Evolutionary conservation across 2,797 vertebrate genomes (phyloP), one percentile per base, ranked within the genome.

Genomic region (Valencia hispanica): DNA sequence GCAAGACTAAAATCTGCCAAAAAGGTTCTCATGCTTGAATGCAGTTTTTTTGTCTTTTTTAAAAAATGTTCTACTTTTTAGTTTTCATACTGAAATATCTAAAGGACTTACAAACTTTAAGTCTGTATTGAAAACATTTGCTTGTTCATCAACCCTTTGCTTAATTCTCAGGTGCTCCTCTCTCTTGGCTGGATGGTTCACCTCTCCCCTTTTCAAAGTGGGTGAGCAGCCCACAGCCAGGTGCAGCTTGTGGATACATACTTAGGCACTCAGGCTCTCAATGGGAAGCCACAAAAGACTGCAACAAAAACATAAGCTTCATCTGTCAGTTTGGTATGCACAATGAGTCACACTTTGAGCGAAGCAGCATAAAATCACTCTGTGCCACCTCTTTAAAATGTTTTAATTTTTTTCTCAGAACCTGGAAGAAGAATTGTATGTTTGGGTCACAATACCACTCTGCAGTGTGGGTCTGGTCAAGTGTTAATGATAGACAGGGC

Each of bases 301-400:
- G 97, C 86, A 89, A 81, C 15, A 93, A 93, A 88, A 89, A 91
- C 59, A 92, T 94, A 0, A 53, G 80, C 85, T 98, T 97, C 68
- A 89, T 97, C 89, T 98, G 97, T 0, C 89, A 98, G 91, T 97
- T 96, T 87, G 96, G 97, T 97, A 91, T 89, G 95, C 83, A n/a
- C 65, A 68, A 48, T 34, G 20, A 57, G 22, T 3, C 3, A 18
- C 1, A 48, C 32, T n/a, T 2, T 22, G 2, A 34, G 18, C 9
- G 43, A 41, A 70, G 14, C 6, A 6, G 0, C n/a, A n/a, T 1
- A 34, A 17, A 77, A 65, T 48, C 8, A 12, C 11, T n/a, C 11
- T 48, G 0, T 51, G 17, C 61, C 0, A 45, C 27, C 11, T 25
- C 41, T 66, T 53, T 74, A 3, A 55, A 3, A 4, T 53, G 20